Evolutionary conservation across 2,888 invertebrate genomes (phyloP), one percentile per base, ranked within the genome.

Genomic region (Thyatira batis): DNA sequence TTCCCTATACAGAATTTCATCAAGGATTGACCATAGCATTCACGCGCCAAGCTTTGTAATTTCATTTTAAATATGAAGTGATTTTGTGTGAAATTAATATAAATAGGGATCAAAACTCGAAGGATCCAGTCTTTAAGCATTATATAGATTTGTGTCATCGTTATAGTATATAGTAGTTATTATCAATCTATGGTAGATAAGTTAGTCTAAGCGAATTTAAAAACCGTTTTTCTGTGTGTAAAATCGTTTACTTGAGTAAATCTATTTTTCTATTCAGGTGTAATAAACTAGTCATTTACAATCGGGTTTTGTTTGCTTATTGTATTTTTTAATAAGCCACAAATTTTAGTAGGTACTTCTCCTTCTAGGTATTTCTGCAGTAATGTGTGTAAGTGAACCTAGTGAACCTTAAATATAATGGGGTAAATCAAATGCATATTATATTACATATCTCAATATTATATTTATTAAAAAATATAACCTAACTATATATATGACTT

Each of bases 1-100:
- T 96, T 97, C 80, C 95, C 96, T 0, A 84, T 97, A 45, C 93
- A 95, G 0, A 87, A 93, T 59, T 93, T 96, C 61, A 93, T 96
- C 54, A 91, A 80, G 54, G 76, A 85, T 52, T 86, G 65, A 76
- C 0, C n/a, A 46, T 44, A 28, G n/a, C n/a, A n/a, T n/a, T 51
- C 13, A 33, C 4, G 8, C 8, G n/a, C 10, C 11, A 27, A 23
- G 17, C 9, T 20, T n/a, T n/a, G n/a, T n/a, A n/a, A n/a, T n/a
- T n/a, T n/a, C n/a, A n/a, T n/a, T n/a, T n/a, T n/a, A n/a, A n/a
- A n/a, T n/a, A n/a, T n/a, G n/a, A n/a, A n/a, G n/a, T n/a, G n/a
- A n/a, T n/a, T n/a, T n/a, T n/a, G n/a, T n/a, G n/a, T n/a, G n/a
- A n/a, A n/a, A n/a, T n/a, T n/a, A n/a, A n/a, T n/a, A n/a, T n/a